A percentile compares a stretch with the other conserved stretches of the same genome.
These are phyloP conservation scores for Xiphophorus birchmanni DNA, from an alignment of 2,797 vertebrate genomes.

Conservation along the genomic window DNA sequence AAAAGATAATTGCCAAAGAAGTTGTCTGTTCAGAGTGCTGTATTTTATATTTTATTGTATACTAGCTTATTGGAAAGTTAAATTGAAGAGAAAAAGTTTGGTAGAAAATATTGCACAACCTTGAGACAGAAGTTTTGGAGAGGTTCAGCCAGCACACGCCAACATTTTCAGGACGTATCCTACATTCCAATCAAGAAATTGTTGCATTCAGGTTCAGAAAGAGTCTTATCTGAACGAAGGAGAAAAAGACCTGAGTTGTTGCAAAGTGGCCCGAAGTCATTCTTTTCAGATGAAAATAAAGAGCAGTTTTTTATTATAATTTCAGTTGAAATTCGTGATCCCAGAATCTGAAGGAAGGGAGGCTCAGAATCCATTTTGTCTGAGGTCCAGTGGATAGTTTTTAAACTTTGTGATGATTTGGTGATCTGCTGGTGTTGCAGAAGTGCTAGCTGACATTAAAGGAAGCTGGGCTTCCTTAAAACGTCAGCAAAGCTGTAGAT, in stretches of 20 bases:
- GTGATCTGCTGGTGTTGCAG: neutral
- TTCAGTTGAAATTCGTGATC: neutral
- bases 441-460: neutral
- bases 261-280: neutral
- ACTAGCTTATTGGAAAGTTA: neutral
- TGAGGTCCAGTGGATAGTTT: neutral
- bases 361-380: neutral
- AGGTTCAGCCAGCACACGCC: neutral
- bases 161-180: neutral
- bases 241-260: neutral
- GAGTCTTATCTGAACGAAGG: neutral
- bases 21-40: neutral
- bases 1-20: neutral
- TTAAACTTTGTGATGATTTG: neutral
- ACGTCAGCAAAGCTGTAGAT: neutral
- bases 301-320: neutral
- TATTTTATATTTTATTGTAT: neutral
- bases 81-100: neutral
- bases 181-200: neutral
- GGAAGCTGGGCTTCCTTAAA: neutral
- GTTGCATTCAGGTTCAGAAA: neutral
- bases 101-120: neutral
- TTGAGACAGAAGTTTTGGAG: neutral
- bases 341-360: neutral
- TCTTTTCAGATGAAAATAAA: neutral